Evolutionary conservation across 2,888 invertebrate genomes (phyloP).

Genomic region (Clunio marinus): DNA sequence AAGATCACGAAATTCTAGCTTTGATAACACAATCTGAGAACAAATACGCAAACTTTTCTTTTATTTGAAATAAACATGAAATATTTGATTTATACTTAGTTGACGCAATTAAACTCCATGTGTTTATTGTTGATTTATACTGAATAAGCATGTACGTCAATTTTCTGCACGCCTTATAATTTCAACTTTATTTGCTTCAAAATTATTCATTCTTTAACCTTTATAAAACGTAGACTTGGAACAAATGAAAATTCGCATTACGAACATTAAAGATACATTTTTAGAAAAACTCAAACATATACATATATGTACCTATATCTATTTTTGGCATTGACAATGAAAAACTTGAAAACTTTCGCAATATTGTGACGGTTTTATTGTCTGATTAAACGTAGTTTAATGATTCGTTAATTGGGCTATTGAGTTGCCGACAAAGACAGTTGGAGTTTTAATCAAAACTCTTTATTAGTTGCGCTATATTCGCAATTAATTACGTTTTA

Average conservation of each 20-base stretch:
- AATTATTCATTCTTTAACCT: too few relatives aligned
- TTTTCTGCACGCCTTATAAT: too few relatives aligned
- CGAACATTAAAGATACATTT: background rate
- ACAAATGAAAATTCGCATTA: background rate
- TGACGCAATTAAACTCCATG: constrained; percentile 15
- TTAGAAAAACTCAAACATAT: background rate
- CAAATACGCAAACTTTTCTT: constrained; percentile 13
- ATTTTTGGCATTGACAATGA: background rate
- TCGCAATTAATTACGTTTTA: background rate
- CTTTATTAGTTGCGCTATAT: background rate
- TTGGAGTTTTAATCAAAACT: background rate
- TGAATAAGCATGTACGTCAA: too few relatives aligned
- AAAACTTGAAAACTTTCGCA: background rate
- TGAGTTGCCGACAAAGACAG: constrained; percentile 10
- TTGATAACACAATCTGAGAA: constrained; percentile 55
- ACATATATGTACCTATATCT: background rate
- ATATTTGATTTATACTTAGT: constrained; percentile 21
- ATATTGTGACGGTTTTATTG: background rate
- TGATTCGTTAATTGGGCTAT: background rate
- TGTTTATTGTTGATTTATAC: too few relatives aligned
- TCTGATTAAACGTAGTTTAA: background rate
- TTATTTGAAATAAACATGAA: background rate
- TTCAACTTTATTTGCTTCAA: constrained; percentile 1
- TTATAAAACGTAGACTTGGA: too few relatives aligned
- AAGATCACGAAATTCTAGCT: constrained; percentile 46